Evolutionary conservation across 2,113 vertebrate genomes (phyloP), one percentile per base, ranked within the genome.

Genomic region (Onychostoma macrolepis): DNA sequence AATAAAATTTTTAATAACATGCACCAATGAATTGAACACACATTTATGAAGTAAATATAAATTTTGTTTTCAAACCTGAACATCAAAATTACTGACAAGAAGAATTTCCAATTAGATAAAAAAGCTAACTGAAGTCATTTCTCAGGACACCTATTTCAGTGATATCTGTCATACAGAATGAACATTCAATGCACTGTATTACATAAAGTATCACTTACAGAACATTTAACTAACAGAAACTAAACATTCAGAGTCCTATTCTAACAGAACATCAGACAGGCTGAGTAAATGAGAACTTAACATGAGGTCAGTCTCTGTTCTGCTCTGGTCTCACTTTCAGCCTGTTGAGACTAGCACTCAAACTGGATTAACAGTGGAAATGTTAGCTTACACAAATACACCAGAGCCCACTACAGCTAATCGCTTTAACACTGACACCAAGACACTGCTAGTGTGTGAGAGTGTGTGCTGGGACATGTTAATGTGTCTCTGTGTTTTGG

Each of bases 381-480:
- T 69, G 45, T 89, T 80, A 84, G 65, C 87, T 86, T 90, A 86
- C 56, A 86, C 56, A 90, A 80, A 86, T 85, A 87, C 87, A 48
- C 75, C 28, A 61, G 65, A 76, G 48, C 63, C 80, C 72, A 83
- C 76, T 9, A 87, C 84, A 83, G 84, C n/a, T 89, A 80, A 89
- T 88, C 50, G 6, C 65, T 89, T 88, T 88, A 86, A 80, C 84
- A 86, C 80, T 80, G 75, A 78, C 36, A 72, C 10, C 4, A 8
- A 77, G 53, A 69, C 58, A 81, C 45, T 26, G 7, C 75, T 65
- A 53, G 56, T 58, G 30, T 78, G 61, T 83, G 61, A 26, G 72
- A 13, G 61, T 71, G 61, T 74, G 26, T 85, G 28, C 48, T 26
- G 28, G 78, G 28, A 36, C 41, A 43, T 80, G 65, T 65, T 81